Percentiles rank a stretch among this genome's conserved stretches.
Evolutionary conservation across 2,113 vertebrate genomes (phyloP).

Genomic region (Pygoscelis antarcticus): DNA sequence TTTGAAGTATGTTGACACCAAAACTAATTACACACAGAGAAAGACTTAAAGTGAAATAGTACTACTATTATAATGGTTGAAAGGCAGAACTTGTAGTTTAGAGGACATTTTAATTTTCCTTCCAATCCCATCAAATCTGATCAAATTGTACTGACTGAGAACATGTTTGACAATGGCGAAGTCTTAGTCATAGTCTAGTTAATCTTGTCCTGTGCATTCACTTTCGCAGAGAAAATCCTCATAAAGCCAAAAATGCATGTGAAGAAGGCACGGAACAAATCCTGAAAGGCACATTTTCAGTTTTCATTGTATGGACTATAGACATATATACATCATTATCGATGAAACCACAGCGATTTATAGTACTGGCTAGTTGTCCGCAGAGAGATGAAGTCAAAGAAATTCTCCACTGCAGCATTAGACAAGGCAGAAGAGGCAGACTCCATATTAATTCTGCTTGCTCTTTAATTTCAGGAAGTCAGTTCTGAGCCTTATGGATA

Average conservation of each 20-base stretch:
- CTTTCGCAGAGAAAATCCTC: not conserved
- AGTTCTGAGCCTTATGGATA: not conserved
- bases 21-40: not conserved
- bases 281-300: rapidly evolving
- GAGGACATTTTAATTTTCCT: not conserved
- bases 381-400: not conserved
- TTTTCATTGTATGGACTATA: not conserved
- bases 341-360: not conserved
- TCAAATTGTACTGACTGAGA: not conserved
- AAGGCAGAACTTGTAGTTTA: not conserved
- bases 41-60: not conserved
- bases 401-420: not conserved
- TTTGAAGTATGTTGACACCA: not conserved
- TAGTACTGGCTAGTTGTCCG: not conserved
- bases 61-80: not conserved
- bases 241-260: rapidly evolving
- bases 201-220: not conserved
- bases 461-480: constrained; percentile 23
- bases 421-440: not conserved
- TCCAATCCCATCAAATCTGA: not conserved
- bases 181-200: not conserved
- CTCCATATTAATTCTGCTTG: constrained; percentile 22
- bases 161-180: not conserved
- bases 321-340: rapidly evolving
- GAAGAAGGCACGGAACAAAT: not conserved